Conservation (phyloP, 2,888 invertebrate species). For the Glyphotaelius pellucidus region DNA sequence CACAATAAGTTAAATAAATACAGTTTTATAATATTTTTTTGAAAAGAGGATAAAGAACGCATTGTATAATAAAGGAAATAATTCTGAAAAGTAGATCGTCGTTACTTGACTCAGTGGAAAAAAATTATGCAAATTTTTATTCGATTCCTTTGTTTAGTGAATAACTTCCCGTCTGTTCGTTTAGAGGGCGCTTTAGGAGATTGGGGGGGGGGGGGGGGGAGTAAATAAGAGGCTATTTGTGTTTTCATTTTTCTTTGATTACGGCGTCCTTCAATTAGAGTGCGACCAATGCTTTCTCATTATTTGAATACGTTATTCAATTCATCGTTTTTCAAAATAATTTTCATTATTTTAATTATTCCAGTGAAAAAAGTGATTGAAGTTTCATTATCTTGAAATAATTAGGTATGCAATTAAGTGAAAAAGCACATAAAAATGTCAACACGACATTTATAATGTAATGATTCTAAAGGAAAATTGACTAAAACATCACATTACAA, state of each 20-base stretch:
- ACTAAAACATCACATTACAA: no score
- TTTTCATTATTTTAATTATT: not conserved
- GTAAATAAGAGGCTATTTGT: slow-evolving; percentile 66
- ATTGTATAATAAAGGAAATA: not conserved
- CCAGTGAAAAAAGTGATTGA: no score
- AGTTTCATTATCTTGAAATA: no score
- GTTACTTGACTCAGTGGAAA: slow-evolving; percentile 45
- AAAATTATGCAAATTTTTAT: slow-evolving; percentile 66
- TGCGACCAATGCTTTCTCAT: not conserved
- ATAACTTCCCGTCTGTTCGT: slow-evolving; percentile 64
- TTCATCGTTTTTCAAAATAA: not conserved
- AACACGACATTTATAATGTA: no score
- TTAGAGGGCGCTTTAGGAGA: slow-evolving; percentile 54
- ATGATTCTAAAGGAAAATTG: no score
- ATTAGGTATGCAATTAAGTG: no score
- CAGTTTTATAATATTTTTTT: not conserved
- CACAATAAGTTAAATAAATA: not conserved
- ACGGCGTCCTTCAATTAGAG: slow-evolving; percentile 62
- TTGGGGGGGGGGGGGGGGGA: slow-evolving; percentile 54
- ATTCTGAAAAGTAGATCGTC: not conserved
- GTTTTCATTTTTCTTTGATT: slow-evolving; percentile 67
- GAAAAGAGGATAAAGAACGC: not conserved
- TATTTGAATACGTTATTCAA: not conserved
- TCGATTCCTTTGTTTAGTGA: slow-evolving; percentile 66
- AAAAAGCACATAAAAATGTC: no score